phyloP scores from a whole-genome alignment of 2,113 vertebrate genomes.

The Megalops atlanticus region DNA sequence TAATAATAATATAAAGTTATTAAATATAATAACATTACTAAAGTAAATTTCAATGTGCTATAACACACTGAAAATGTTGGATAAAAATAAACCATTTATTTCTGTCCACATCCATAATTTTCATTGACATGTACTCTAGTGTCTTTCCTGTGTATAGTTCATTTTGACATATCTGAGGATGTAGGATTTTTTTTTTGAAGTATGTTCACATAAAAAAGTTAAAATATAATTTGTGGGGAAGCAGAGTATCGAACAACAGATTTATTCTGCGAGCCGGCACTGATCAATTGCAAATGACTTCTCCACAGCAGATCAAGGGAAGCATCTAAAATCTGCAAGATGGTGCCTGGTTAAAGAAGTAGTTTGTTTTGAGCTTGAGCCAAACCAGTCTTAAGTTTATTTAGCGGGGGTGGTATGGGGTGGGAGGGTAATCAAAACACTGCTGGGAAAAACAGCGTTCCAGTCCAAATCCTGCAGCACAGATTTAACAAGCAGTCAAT shows the following conservation, averaged over 20 bases:
- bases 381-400: constrained; percentile 2
- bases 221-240: neutral
- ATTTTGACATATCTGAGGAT: too few species aligned
- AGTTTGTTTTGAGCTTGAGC: neutral
- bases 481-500: constrained; percentile 20
- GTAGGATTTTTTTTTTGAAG: too few species aligned
- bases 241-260: neutral
- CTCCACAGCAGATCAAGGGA: neutral
- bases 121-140: too few species aligned
- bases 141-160: too few species aligned
- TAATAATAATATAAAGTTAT: too few species aligned
- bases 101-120: too few species aligned
- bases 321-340: neutral
- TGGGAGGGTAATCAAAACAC: neutral
- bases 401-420: neutral
- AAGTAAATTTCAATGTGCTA: too few species aligned
- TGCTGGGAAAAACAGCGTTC: neutral
- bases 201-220: neutral
- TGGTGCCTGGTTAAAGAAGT: neutral
- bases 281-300: neutral
- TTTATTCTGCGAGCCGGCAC: neutral
- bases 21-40: too few species aligned
- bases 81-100: too few species aligned
- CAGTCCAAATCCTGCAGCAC: constrained; percentile 1
- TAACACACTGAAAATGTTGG: too few species aligned